phyloP scores from a whole-genome alignment of 2,888 invertebrate genomes.

The Megastigmus dorsalis region DNA sequence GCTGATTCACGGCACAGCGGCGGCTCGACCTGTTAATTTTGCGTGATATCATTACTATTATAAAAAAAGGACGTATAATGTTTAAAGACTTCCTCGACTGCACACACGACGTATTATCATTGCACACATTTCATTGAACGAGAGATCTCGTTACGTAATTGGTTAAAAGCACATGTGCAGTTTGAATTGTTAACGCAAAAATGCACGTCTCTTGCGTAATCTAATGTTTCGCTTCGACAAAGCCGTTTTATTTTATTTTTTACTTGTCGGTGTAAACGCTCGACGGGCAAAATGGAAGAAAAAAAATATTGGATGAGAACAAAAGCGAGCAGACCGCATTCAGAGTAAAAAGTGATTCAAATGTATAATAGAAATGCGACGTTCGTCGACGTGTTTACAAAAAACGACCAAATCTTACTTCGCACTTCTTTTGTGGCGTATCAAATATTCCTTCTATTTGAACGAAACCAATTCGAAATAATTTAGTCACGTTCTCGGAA shows the following conservation, averaged over 20 bases:
- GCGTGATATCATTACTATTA: background rate
- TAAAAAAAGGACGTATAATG: too few species aligned
- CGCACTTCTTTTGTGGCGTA: too few species aligned
- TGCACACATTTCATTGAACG: background rate
- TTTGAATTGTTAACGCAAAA: background rate
- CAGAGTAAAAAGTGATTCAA: too few species aligned
- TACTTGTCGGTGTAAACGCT: too few species aligned
- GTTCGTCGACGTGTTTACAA: too few species aligned
- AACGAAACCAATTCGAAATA: too few species aligned
- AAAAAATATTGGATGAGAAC: background rate
- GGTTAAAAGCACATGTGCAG: background rate
- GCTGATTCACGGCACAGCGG: background rate
- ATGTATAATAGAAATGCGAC: too few species aligned
- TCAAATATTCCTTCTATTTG: too few species aligned
- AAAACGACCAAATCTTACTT: too few species aligned
- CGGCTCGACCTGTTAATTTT: background rate
- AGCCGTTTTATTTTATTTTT: conserved; percentile 11
- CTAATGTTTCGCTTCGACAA: background rate
- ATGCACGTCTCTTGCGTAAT: background rate
- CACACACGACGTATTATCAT: background rate
- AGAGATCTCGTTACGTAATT: conserved; percentile 25
- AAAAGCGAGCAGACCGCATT: too few species aligned
- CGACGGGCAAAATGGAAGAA: too few species aligned
- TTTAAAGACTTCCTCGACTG: background rate
- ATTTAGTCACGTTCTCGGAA: too few species aligned